Evolutionary conservation across 2,797 vertebrate species (phyloP), one percentile per base, ranked within the genome.

Genomic region (Scolopax rusticola): DNA sequence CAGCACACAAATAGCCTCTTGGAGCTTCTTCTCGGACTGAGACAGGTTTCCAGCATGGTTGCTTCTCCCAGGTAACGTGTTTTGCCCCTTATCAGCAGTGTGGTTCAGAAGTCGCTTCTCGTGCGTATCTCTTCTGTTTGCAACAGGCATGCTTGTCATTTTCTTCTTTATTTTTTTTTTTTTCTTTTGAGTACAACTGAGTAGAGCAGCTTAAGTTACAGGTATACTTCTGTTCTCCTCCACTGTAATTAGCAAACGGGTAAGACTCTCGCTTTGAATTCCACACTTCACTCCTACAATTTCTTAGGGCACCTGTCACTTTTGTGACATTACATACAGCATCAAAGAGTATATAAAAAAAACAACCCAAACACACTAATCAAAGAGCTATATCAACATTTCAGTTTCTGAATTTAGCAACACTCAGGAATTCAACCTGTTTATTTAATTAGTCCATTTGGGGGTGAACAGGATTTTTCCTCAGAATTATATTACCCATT

Each of bases 1-100:
- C 91, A 99, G 97, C 54, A 99, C 97, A 32, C 98, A 99, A 33
- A 99, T 90, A 24, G 98, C 98, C 36, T 98, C 98, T 38, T 98
- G 98, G 21, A 99, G 94, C 93, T 98, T 99, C 94, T 98, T 99
- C 86, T 94, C 53, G 2, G 90, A 9, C 1, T 6, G 69, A 16
- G 73, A 77, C 3, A 48, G 12, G 3, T 41, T 54, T 36, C 64
- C 41, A 16, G 12, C 13, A 5, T 0, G 20, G 33, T 10, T 50
- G 11, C 47, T 21, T 63, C 61, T 70, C 25, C 24, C 41, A 24
- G 45, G 16, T 13, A 36, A 30, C 1, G 13, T 63, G 27, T 5
- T 50, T 43, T 89, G 91, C 40, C 95, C 80, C 36, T 88, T 68
- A 15, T 74, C 30, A 4, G 33, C 20, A 5, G 28, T 23, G 8